Base-by-base conservation (phyloP, 2,797 vertebrate species). In the Psittacula echo region DNA sequence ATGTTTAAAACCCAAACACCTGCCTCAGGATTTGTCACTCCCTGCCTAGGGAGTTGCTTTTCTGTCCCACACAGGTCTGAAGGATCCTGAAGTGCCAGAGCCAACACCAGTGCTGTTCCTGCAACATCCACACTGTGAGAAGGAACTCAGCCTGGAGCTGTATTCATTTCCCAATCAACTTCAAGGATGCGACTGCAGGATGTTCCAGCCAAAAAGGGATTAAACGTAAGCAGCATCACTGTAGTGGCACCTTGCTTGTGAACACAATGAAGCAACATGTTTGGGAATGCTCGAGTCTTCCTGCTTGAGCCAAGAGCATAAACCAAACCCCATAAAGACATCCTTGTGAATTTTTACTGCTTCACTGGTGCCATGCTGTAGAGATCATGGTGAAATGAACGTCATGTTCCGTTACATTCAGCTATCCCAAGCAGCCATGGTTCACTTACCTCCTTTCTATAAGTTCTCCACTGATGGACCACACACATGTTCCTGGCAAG, bases 381-480 rank as follows among this genome's bases (percentile, higher is more conserved):
- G 78, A 53, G 45, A 80, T 15, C 11, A 27, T 0, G 23, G 42
- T n/a, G 34, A 78, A 93, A 72, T 6, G 29, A 68, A 51, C 1
- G 0, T 8, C 9, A 50, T 7, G n/a, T 85, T 77, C 54, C 42
- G 7, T 15, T 11, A 17, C 54, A 20, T 67, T 37, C 58, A 75
- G 79, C 70, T 90, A 83, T 51, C 82, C 73, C 77, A 12, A 9
- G 6, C 15, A 72, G 44, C 65, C 56, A 32, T 2, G 0, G 21
- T 34, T 90, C 84, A 75, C 96, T 89, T 37, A 98, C 99, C 99
- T 99, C 90, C 89, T 99, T 94, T 99, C 99, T 60, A 99, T 99
- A 42, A 99, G 99, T 37, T 99, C 99, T 51, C 99, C 99, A 0
- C 99, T 98, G 97, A 99, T 99, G 97, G 98, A 98, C 99, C 99